A percentile compares a stretch with the other conserved stretches of the same genome.
These are phyloP conservation scores for Oreochromis aureus DNA, from an alignment of 2,113 vertebrate species.

Conservation along the genomic window DNA sequence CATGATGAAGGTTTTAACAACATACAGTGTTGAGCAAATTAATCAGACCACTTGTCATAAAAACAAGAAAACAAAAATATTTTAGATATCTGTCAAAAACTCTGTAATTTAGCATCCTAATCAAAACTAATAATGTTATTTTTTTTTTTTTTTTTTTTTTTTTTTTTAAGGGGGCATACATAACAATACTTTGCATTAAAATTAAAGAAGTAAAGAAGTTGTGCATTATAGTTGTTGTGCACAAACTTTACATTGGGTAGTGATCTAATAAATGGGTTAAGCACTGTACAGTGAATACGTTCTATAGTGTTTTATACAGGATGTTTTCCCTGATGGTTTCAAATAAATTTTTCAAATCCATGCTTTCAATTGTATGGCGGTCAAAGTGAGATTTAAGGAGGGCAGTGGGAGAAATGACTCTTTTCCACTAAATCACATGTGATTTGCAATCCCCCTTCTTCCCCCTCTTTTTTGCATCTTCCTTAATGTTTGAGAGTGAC, in stretches of 20 bases:
- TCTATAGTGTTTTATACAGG: background rate
- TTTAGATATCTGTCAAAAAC: background rate
- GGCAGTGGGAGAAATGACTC: background rate
- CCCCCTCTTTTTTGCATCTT: background rate
- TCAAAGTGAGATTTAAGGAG: background rate
- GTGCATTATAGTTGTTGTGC: background rate
- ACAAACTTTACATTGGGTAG: background rate
- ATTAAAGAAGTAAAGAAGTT: background rate
- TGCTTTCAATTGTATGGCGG: background rate
- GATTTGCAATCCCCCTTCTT: background rate
- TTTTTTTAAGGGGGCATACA: background rate
- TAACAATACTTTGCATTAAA: background rate
- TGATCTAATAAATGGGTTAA: background rate
- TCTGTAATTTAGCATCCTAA: background rate
- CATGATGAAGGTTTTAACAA: background rate
- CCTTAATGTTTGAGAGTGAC: background rate
- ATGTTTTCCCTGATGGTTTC: background rate
- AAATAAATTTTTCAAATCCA: background rate
- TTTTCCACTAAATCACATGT: background rate
- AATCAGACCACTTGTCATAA: background rate
- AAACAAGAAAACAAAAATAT: background rate
- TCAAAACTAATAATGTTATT: background rate
- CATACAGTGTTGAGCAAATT: background rate
- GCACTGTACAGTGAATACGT: background rate
- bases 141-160: rapidly evolving